These are phyloP conservation scores for Cryptophagus acutangulus DNA, from an alignment of 2,888 invertebrate species.

Conservation along the genomic window DNA sequence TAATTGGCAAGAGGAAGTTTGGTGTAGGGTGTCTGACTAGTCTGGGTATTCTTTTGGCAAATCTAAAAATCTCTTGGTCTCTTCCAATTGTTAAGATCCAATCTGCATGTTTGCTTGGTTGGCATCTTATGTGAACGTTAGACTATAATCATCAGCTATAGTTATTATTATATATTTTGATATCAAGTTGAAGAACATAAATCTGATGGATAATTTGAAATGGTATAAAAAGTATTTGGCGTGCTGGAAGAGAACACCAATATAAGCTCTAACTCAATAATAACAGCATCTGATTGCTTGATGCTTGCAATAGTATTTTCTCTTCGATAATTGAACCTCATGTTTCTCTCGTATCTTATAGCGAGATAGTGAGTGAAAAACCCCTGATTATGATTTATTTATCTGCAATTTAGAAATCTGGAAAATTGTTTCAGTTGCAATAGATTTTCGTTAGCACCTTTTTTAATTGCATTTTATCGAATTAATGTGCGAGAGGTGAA, in stretches of 20 bases:
- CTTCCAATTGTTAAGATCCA: too few species aligned
- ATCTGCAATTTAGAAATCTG: constrained; percentile 11
- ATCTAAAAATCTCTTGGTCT: too few species aligned
- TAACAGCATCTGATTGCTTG: constrained; percentile 27
- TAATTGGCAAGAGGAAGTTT: too few species aligned
- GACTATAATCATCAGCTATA: too few species aligned
- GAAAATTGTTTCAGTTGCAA: constrained; percentile 19
- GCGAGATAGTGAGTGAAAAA: not conserved
- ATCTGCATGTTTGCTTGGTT: too few species aligned
- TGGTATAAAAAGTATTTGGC: too few species aligned
- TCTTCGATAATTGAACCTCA: constrained; percentile 25
- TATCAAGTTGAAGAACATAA: too few species aligned
- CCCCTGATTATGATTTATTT: constrained; percentile 27
- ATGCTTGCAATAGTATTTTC: constrained; percentile 24
- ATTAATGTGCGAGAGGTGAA: not conserved
- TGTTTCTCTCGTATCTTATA: constrained; percentile 22
- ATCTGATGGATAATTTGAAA: too few species aligned
- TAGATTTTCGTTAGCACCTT: constrained; percentile 20
- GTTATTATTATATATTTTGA: too few species aligned
- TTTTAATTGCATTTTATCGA: constrained; percentile 1
- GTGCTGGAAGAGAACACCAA: constrained; percentile 26
- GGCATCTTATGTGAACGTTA: too few species aligned
- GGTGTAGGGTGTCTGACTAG: too few species aligned
- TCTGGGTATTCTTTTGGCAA: too few species aligned
- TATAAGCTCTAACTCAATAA: constrained; percentile 34